Evolutionary conservation across 2,113 vertebrate genomes (phyloP).

Genomic region (Otocyon megalotis): DNA sequence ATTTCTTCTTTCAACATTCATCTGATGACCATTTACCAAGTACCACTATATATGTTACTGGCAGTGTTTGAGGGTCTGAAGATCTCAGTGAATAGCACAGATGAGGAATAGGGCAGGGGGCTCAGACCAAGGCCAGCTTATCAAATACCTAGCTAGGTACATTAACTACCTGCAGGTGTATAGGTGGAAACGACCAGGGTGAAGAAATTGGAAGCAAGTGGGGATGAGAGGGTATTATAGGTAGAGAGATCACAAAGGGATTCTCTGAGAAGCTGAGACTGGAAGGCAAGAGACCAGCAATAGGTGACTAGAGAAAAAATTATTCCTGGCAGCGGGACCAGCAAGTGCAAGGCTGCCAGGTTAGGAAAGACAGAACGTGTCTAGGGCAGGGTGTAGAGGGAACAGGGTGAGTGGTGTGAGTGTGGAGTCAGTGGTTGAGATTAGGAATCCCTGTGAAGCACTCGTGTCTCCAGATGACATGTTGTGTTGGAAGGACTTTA

Average conservation of each 20-base stretch:
- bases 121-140: neutral
- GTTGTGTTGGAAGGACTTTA: neutral
- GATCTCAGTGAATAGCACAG: neutral
- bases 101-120: neutral
- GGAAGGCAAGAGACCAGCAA: neutral
- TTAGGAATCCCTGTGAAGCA: neutral
- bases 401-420: neutral
- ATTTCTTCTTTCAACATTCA: conserved; percentile 25
- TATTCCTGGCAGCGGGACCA: neutral
- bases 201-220: neutral
- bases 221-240: neutral
- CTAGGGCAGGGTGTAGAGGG: neutral
- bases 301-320: neutral
- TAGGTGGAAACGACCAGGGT: neutral
- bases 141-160: neutral
- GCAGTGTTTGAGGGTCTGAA: neutral
- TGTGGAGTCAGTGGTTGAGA: neutral
- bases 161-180: neutral
- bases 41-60: neutral
- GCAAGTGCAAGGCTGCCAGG: neutral
- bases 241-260: neutral
- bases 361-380: neutral
- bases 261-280: neutral
- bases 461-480: neutral
- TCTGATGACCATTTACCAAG: neutral